Conservation (phyloP, 2,113 vertebrate genomes). For the Gnathonemus echidnorhynchus region DNA sequence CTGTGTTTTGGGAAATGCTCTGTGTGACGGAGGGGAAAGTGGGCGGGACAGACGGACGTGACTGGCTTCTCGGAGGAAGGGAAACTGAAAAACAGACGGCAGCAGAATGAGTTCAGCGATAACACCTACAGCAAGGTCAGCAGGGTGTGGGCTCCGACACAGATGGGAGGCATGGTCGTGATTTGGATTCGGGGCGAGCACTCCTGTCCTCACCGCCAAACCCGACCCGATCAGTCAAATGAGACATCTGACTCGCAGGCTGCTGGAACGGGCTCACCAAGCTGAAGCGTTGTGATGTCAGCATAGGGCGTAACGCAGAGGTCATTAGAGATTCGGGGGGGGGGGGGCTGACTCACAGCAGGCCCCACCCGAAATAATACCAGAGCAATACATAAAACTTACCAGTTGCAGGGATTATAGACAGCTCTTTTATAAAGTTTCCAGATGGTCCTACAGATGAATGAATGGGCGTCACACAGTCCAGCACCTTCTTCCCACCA, state of each 20-base stretch:
- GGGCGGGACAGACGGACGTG: neutral
- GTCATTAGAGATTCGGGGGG: neutral
- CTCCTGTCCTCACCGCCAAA: neutral
- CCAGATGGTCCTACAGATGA: neutral
- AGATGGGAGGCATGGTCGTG: neutral
- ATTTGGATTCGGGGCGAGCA: neutral
- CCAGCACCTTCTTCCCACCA: neutral
- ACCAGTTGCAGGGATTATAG: neutral
- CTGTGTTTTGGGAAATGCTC: neutral
- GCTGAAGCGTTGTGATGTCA: neutral
- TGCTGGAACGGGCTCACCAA: neutral
- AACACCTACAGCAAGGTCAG: conserved; percentile 1
- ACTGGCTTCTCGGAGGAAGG: neutral
- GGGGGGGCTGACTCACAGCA: neutral
- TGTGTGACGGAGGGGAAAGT: neutral
- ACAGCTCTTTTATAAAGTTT: neutral
- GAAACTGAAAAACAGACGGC: neutral
- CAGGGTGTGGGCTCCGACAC: neutral
- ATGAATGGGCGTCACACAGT: neutral
- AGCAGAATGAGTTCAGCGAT: neutral
- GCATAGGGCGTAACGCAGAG: neutral
- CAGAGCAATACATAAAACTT: neutral
- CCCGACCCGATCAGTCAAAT: neutral
- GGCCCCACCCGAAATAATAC: neutral
- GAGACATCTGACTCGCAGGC: neutral